Evolutionary conservation across 2,797 vertebrate species (phyloP).

Genomic region (Microctenopoma steveboyesi): DNA sequence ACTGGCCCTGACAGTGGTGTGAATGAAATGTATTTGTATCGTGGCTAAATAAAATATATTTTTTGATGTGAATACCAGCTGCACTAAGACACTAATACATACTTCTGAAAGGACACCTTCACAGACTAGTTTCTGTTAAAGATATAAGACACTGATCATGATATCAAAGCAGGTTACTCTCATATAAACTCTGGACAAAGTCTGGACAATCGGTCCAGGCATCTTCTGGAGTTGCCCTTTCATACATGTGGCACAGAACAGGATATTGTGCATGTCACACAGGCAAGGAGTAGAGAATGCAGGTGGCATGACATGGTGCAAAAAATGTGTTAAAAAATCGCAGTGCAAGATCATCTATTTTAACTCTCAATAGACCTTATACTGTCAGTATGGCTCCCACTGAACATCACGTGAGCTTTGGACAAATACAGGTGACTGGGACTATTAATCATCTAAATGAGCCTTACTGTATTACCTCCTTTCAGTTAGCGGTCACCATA

Average conservation of each 20-base stretch:
- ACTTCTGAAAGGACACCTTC: neutral
- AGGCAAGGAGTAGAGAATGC: too few relatives aligned
- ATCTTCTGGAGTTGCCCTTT: too few relatives aligned
- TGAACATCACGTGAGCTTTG: neutral
- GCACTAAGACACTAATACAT: neutral
- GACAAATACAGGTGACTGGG: slow-evolving; percentile 42
- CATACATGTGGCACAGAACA: too few relatives aligned
- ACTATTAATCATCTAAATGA: slow-evolving; percentile 36
- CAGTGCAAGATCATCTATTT: too few relatives aligned
- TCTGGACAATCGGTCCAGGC: too few relatives aligned
- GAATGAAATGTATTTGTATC: neutral
- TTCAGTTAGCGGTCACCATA: slow-evolving; percentile 33
- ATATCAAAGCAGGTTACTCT: slow-evolving; percentile 4
- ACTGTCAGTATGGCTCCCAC: slow-evolving; percentile 13
- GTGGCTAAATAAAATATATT: neutral
- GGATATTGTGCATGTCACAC: too few relatives aligned
- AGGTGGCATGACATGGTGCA: too few relatives aligned
- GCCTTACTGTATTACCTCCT: slow-evolving; percentile 29
- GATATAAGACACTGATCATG: neutral
- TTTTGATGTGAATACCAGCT: too few relatives aligned
- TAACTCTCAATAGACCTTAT: too few relatives aligned
- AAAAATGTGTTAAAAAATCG: too few relatives aligned
- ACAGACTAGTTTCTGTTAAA: neutral
- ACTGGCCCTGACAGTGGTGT: too few relatives aligned
- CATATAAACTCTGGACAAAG: too few relatives aligned